Percentiles rank a stretch among this genome's conserved stretches.
Conservation (phyloP, 1,140 invertebrate species). For the Hyles vespertilio region DNA sequence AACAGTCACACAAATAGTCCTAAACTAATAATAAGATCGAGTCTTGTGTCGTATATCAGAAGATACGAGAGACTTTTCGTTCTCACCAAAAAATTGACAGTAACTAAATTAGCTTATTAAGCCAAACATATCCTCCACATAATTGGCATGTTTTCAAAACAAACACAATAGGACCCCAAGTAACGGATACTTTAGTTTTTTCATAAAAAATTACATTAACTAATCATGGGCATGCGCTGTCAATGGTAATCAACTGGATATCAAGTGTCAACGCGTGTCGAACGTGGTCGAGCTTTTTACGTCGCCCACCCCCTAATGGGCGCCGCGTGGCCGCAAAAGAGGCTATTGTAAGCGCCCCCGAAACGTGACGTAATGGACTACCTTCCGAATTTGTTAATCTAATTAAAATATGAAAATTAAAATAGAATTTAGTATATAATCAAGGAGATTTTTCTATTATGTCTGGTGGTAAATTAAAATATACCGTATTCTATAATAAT, state of each 20-base stretch:
- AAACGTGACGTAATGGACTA: background rate
- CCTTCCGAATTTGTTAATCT: background rate
- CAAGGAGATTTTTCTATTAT: too few relatives aligned
- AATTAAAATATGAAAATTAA: background rate
- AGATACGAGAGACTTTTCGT: too few relatives aligned
- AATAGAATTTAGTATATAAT: too few relatives aligned
- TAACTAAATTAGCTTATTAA: too few relatives aligned
- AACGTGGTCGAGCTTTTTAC: constrained; percentile 40
- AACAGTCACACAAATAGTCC: too few relatives aligned
- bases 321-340: constrained; percentile 46
- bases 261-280: constrained; percentile 53
- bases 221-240: constrained; percentile 20
- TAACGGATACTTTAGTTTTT: too few relatives aligned
- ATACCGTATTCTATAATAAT: too few relatives aligned
- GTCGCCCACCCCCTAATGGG: constrained; percentile 42
- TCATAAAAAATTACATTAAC: constrained; percentile 2
- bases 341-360: constrained; percentile 32
- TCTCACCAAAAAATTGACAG: too few relatives aligned
- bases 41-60: background rate
- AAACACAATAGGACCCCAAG: too few relatives aligned
- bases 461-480: too few relatives aligned
- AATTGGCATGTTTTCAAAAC: too few relatives aligned
- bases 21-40: background rate
- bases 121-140: too few relatives aligned
- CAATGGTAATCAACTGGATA: constrained; percentile 62